phyloP scores from a whole-genome alignment of 2,113 vertebrate species.

The Erinaceus europaeus region DNA sequence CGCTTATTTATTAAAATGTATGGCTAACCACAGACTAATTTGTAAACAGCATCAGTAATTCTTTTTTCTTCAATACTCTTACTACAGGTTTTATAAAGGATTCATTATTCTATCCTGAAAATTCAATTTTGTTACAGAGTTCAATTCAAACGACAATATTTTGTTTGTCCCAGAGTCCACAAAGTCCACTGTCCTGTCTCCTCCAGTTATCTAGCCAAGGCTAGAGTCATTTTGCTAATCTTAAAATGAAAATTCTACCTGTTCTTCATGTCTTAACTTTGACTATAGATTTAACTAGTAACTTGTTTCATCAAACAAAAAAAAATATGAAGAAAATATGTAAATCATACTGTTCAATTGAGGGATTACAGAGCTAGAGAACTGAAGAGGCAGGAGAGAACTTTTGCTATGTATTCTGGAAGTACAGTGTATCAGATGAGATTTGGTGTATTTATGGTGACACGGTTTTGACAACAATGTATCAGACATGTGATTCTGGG shows the following conservation, averaged over 20 bases:
- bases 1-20: neutral
- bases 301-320: neutral
- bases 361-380: neutral
- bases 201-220: neutral
- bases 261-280: neutral
- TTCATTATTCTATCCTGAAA: too few species aligned
- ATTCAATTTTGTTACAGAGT: too few species aligned
- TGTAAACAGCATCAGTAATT: too few species aligned
- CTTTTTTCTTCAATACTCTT: too few species aligned
- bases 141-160: too few species aligned
- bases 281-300: neutral
- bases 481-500: neutral
- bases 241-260: neutral
- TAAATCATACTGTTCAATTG: neutral
- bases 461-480: too few species aligned
- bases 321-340: neutral
- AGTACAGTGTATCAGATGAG: neutral
- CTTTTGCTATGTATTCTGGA: neutral
- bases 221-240: neutral
- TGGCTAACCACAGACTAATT: neutral
- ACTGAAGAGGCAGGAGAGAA: neutral
- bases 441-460: too few species aligned
- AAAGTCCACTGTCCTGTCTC: fast-evolving
- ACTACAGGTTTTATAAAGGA: too few species aligned
- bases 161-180: neutral